These are phyloP conservation scores for Lysandra bellargus DNA, from an alignment of 2,888 invertebrate species.

Conservation along the genomic window DNA sequence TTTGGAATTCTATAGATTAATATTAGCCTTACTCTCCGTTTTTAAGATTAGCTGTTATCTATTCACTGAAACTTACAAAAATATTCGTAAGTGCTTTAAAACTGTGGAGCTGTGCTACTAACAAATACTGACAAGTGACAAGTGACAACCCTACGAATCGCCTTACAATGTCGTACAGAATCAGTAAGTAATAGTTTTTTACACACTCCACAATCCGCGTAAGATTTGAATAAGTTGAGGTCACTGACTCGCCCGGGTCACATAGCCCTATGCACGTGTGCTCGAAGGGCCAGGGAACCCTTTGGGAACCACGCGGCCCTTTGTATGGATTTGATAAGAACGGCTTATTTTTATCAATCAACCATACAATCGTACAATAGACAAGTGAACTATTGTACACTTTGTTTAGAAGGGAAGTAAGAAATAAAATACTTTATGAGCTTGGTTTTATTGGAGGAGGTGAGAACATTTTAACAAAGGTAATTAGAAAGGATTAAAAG, in stretches of 20 bases:
- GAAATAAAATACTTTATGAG: neutral
- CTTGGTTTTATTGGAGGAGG: neutral
- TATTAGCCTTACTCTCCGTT: too few species aligned
- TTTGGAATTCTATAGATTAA: too few species aligned
- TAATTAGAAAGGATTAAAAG: neutral
- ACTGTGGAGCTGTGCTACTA: too few species aligned
- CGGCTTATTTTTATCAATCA: neutral
- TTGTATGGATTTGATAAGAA: neutral
- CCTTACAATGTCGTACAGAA: neutral
- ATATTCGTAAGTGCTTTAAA: neutral
- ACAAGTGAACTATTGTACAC: slow-evolving; percentile 13
- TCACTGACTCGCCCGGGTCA: neutral
- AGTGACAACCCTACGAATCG: neutral
- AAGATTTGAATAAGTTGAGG: slow-evolving; percentile 15
- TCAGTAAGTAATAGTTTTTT: neutral
- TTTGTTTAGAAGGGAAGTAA: neutral
- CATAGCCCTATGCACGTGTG: neutral
- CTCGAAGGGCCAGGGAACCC: neutral
- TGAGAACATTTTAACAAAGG: neutral
- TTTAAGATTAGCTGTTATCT: too few species aligned
- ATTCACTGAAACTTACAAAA: neutral
- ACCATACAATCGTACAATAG: slow-evolving; percentile 9
- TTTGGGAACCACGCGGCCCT: neutral
- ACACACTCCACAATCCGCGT: neutral
- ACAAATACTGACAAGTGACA: neutral